Conservation (phyloP, 2,888 invertebrate species). For the Eulithis testata region DNA sequence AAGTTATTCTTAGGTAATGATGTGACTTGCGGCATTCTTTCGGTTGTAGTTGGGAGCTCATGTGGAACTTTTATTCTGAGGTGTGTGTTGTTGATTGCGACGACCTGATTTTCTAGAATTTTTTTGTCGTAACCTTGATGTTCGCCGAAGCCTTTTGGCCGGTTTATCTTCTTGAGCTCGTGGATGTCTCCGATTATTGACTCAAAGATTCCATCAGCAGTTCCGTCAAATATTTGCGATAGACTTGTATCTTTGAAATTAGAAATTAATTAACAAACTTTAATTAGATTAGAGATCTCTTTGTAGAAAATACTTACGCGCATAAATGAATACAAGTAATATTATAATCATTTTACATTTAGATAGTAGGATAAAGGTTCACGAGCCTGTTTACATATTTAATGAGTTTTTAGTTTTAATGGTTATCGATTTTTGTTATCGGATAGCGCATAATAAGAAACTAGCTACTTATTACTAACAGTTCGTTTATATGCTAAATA, state of each 20-base stretch:
- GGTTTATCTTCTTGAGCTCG: slow-evolving; percentile 6
- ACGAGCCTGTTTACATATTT: background rate
- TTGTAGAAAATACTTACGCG: slow-evolving; percentile 11
- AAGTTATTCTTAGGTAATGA: background rate
- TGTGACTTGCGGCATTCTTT: slow-evolving; percentile 2
- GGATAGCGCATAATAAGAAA: background rate
- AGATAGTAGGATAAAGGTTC: background rate
- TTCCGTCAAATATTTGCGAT: slow-evolving; percentile 13
- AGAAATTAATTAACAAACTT: background rate
- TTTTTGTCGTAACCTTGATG: background rate
- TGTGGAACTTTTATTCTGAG: background rate
- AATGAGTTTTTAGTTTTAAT: slow-evolving; percentile 18
- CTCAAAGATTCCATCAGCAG: slow-evolving; percentile 31
- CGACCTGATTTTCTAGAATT: background rate
- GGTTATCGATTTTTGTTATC: slow-evolving; percentile 8
- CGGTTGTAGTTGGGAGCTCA: background rate
- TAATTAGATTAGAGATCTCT: background rate
- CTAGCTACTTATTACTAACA: background rate
- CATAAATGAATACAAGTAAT: slow-evolving; percentile 4
- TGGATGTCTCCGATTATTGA: slow-evolving; percentile 30
- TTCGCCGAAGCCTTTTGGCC: background rate
- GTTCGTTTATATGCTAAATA: too few species aligned
- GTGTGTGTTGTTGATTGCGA: slow-evolving; percentile 8
- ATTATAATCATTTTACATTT: slow-evolving; percentile 17
- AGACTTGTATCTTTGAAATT: slow-evolving; percentile 5